Conservation (phyloP, 2,113 vertebrate genomes). For the Crotalus horridus region DNA sequence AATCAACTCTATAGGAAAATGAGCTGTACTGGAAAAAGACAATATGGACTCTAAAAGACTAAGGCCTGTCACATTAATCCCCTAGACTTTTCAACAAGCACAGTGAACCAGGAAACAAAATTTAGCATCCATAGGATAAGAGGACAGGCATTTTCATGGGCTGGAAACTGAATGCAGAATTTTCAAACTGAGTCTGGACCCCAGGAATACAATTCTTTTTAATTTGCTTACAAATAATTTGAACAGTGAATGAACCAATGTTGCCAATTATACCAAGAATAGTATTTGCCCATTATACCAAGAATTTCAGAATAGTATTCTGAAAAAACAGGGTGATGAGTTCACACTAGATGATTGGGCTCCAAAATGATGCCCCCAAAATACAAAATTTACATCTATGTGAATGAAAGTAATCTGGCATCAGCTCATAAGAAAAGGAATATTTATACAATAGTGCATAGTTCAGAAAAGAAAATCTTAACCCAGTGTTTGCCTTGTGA, state of each 20-base stretch:
- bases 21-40: background rate
- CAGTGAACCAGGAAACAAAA: background rate
- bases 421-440: background rate
- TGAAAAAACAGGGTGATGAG: background rate
- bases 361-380: background rate
- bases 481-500: background rate
- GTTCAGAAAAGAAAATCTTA: background rate
- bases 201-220: background rate
- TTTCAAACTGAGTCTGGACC: background rate
- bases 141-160: background rate
- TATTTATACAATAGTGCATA: background rate
- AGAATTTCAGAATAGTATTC: background rate
- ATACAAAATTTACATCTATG: background rate
- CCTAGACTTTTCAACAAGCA: background rate
- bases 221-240: background rate
- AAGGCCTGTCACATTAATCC: background rate
- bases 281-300: background rate
- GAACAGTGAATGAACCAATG: background rate
- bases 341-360: background rate
- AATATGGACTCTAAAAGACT: background rate
- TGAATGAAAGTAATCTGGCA: background rate
- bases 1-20: background rate
- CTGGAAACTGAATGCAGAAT: background rate
- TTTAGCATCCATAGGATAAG: background rate
- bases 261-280: background rate